Evolutionary conservation across 2,888 invertebrate species (phyloP).

Genomic region (Eristalis tenax): DNA sequence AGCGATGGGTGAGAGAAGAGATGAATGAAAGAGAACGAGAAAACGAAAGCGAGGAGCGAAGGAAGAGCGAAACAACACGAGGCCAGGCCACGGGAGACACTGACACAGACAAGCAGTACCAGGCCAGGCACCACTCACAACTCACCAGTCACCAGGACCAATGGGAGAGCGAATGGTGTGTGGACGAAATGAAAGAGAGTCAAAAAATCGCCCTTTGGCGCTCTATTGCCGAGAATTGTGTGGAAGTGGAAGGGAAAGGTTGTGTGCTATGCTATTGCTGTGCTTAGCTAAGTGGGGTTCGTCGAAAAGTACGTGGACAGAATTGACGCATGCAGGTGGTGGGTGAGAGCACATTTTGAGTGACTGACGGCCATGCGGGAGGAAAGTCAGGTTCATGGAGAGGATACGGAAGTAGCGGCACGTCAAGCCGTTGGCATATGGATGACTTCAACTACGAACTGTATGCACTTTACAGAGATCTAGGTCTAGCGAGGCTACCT

Average conservation of each 20-base stretch:
- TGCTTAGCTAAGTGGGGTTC: conserved; percentile 46
- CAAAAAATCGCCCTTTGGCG: conserved; percentile 61
- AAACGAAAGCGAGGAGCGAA: neutral
- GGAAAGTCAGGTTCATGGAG: too few relatives aligned
- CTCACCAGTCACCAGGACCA: neutral
- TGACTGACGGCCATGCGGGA: neutral
- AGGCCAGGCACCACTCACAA: too few relatives aligned
- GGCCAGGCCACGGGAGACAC: neutral
- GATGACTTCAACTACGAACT: too few relatives aligned
- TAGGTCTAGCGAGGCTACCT: too few relatives aligned
- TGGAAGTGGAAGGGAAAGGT: conserved; percentile 56
- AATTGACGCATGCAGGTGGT: conserved; percentile 3
- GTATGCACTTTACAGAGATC: too few relatives aligned
- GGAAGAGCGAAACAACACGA: conserved; percentile 7
- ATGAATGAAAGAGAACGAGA: conserved; percentile 22
- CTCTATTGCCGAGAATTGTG: conserved; percentile 62
- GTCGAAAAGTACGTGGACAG: neutral
- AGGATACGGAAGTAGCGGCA: too few relatives aligned
- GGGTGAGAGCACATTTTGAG: conserved; percentile 49
- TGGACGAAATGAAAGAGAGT: conserved; percentile 68
- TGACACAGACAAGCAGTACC: neutral
- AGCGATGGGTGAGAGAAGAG: conserved; percentile 40
- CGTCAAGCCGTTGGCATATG: too few relatives aligned
- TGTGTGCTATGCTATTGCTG: conserved; percentile 17
- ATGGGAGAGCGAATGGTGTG: conserved; percentile 47